phyloP scores from a whole-genome alignment of 2,888 invertebrate genomes.

The Lasioglossum calceatum region DNA sequence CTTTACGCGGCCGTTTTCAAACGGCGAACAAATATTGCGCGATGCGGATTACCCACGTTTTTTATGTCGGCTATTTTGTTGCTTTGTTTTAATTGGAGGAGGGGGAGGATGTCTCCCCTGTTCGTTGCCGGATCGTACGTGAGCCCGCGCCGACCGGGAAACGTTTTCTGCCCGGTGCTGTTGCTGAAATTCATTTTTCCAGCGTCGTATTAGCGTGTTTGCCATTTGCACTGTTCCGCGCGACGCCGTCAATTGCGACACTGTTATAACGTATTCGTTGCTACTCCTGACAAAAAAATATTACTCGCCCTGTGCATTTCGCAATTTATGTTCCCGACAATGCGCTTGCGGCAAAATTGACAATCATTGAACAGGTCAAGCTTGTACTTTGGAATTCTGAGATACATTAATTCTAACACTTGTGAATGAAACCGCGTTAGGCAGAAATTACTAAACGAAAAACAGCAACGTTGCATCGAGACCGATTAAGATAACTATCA shows the following conservation, averaged over 20 bases:
- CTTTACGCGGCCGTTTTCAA: conserved; percentile 4
- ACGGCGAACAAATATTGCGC: conserved; percentile 10
- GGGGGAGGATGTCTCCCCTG: not conserved
- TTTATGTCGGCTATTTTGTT: conserved; percentile 11
- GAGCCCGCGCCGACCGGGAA: not conserved
- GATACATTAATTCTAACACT: not conserved
- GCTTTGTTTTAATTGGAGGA: not conserved
- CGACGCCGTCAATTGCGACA: not conserved
- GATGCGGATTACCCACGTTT: not conserved
- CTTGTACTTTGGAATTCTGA: not conserved
- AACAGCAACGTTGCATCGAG: no score
- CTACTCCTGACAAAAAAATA: not conserved
- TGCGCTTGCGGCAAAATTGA: not conserved
- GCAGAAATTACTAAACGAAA: no score
- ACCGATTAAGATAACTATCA: no score
- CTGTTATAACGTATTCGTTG: not conserved
- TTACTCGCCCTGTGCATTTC: not conserved
- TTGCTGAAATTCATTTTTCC: not conserved
- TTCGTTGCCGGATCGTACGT: not conserved
- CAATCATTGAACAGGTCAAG: no score
- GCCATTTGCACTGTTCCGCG: not conserved
- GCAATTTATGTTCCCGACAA: not conserved
- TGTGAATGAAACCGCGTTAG: not conserved
- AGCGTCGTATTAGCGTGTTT: not conserved
- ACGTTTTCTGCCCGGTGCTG: not conserved